Evolutionary conservation across 1,140 invertebrate genomes (phyloP).

Genomic region (Halictus rubicundus): DNA sequence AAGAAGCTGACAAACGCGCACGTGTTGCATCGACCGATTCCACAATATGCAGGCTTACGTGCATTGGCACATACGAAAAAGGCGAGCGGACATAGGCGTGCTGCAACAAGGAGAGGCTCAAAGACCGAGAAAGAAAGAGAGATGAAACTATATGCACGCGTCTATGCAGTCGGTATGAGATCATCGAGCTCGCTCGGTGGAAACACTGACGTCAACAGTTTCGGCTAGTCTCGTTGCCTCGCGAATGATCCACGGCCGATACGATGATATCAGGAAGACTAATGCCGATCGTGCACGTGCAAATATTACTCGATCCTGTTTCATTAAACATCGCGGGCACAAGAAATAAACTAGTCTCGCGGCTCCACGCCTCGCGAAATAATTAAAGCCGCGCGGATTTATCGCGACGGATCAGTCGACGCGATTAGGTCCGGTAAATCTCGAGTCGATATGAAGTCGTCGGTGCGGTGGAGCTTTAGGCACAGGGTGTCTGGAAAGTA

Average conservation of each 20-base stretch:
- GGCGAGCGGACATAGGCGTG: background rate
- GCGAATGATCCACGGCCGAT: slow-evolving; percentile 34
- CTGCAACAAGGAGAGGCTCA: too few relatives aligned
- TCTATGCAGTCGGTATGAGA: slow-evolving; percentile 13
- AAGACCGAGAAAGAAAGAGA: background rate
- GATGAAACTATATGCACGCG: too few relatives aligned
- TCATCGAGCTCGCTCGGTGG: slow-evolving; percentile 29
- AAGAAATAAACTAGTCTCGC: slow-evolving; percentile 1
- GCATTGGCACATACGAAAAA: slow-evolving; percentile 30
- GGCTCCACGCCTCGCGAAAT: slow-evolving; percentile 10
- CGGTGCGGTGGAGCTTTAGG: background rate
- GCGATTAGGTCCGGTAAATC: slow-evolving; percentile 10
- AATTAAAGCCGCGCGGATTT: slow-evolving; percentile 15
- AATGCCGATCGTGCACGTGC: slow-evolving; percentile 39
- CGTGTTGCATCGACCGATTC: slow-evolving; percentile 33
- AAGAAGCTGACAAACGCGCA: slow-evolving; percentile 56
- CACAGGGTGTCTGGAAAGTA: background rate
- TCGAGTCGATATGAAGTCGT: background rate
- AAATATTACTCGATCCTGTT: slow-evolving; percentile 34
- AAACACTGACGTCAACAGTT: slow-evolving; percentile 47
- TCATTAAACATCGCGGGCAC: slow-evolving; percentile 32
- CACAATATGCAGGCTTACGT: background rate
- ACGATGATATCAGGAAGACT: slow-evolving; percentile 55
- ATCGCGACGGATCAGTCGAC: slow-evolving; percentile 8
- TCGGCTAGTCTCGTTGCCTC: slow-evolving; percentile 9